Evolutionary conservation across 2,113 vertebrate species (phyloP), one percentile per base, ranked within the genome.

Genomic region (Notothenia coriiceps): DNA sequence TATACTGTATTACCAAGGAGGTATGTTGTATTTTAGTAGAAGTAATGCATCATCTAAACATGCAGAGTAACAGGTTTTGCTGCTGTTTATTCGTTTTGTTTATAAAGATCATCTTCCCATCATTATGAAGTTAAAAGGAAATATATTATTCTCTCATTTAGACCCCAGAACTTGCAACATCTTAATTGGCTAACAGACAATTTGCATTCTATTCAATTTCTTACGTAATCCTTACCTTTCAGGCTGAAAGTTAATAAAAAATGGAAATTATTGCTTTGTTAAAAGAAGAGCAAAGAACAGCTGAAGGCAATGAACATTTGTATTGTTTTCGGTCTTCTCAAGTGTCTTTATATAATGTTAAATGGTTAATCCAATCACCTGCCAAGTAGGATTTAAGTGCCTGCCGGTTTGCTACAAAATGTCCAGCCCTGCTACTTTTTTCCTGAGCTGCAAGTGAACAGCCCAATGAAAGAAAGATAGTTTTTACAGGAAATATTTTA

Each of bases 51-150:
- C 10, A 33, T 64, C 9, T 43, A 15, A 79, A 33, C 59, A 67
- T 20, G 20, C 61, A 25, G 47, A 65, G 25, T 54, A 68, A 74
- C 65, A 83, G 50, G 69, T 56, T 67, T 22, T 35, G 7, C 35
- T 40, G 35, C 35, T 7, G 35, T 40, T 40, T 40, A 40, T 11
- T 57, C 3, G 14, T 40, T 9, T 11, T 52, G 2, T 54, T 17
- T 4, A 22, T 10, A 44, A 67, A 44, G 4, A 15, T 70, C 35
- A 25, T 33, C 51, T n/a, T 63, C 14, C 15, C 3, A 2, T 43
- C n/a, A 10, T n/a, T 29, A 35, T 52, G 6, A 8, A 29, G 63
- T 17, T 17, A 3, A 3, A 18, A 22, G 64, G 15, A 17, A 50
- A 10, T 11, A n/a, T n/a, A 20, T 47, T 47, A 8, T 67, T 51